Evolutionary conservation across 2,113 vertebrate genomes (phyloP).

Genomic region (western clawed frog (Xenopus tropicalis)): UCB_Xtro_10.0 CM004447.2:78987501-78988000

Average conservation of each 20-base stretch:
- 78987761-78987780: slow-evolving; percentile 33
- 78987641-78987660: slow-evolving; percentile 92
- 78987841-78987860: too few species aligned
- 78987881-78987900: too few species aligned
- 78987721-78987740: slow-evolving; percentile 36
- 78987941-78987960: too few species aligned
- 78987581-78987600: slow-evolving; percentile 99
- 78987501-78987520: slow-evolving; percentile 73
- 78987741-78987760: not conserved
- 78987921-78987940: too few species aligned
- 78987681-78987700: slow-evolving; percentile 58
- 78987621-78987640: slow-evolving; percentile 85
- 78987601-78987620: slow-evolving; percentile 95
- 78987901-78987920: too few species aligned
- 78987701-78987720: slow-evolving; percentile 55
- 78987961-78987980: too few species aligned
- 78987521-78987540: slow-evolving; percentile 84
- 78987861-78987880: too few species aligned
- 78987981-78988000: too few species aligned
- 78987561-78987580: slow-evolving; percentile 86
- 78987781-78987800: slow-evolving; percentile 10
- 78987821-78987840: too few species aligned
- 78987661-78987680: slow-evolving; percentile 67
- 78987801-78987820: not conserved
- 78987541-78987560: slow-evolving; percentile 94